Evolutionary conservation across 2,888 invertebrate species (phyloP), one percentile per base, ranked within the genome.

Genomic region (Melanotus villosus): DNA sequence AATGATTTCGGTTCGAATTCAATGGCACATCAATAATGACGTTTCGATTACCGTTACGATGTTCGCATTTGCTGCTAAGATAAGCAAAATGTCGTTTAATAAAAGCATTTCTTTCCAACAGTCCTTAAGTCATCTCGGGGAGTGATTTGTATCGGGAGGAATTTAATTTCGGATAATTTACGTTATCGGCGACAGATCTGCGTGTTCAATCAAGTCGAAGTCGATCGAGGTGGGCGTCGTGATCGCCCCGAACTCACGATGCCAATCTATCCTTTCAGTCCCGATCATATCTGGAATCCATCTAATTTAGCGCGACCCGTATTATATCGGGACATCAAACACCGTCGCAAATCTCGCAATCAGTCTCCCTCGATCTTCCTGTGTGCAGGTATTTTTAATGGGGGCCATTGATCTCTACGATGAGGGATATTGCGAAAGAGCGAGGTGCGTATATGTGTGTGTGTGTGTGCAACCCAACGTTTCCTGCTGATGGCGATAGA

Each of bases 231-330:
- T 63, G 65, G 60, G 56, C 45, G 66, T 38, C 19, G 68, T 65
- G 56, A 65, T 50, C 41, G 56, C 54, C 57, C 47, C 47, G 30
- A 57, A 59, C 47, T 57, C 58, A 36, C 62, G 71, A 68, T 71
- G 50, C 64, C 72, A 70, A 72, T 72, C 69, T 70, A 69, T 70
- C 72, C 59, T 66, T 63, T 70, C 68, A 47, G 56, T 45, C 45
- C 64, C 43, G 71, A 73, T 73, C 72, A 72, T 70, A 73, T 73
- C 72, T 50, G 52, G 63, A 62, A 69, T 68, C 69, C 70, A 74
- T 73, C 73, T 71, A 74, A 74, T 74, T 74, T 68, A 54, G 67
- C 68, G 26, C 68, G 70, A 66, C 65, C 63, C 62, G 62, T 58
- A 70, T 69, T 70, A 63, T 70, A 66, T 65, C 43, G 62, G 34